Evolutionary conservation across 2,113 vertebrate species (phyloP), one percentile per base, ranked within the genome.

Genomic region (Alosa alosa): DNA sequence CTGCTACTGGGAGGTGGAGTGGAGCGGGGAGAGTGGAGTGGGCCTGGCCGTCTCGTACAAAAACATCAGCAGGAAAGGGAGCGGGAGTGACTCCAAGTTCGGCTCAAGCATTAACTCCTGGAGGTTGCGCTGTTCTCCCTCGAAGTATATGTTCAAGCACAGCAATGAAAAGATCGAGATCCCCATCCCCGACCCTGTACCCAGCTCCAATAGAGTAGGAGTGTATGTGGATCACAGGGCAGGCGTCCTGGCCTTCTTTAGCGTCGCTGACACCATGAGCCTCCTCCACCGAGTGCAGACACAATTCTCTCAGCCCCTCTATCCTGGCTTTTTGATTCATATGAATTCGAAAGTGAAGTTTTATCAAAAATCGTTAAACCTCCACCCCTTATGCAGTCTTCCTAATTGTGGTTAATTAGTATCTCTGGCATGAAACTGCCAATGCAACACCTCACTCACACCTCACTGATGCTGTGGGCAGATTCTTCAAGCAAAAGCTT

Each of bases 101-200:
- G 95, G 96, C 10, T 90, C 93, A 0, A 95, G 93, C 0, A 45
- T 88, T 4, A 39, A 84, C 25, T 97, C 96, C 0, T 97, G 96
- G 96, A 95, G 96, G 11, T 90, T 87, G 46, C 36, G 46, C 20
- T 85, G 81, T 83, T 55, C 81, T 82, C 46, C 18, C 13, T 44
- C 55, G 95, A 68, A 93, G 1, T 92, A 92, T 81, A 88, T 93
- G 88, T 96, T 94, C 86, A 94, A 94, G 92, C 95, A 97, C 87
- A 57, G 92, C 0, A 86, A 86, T n/a, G 17, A 78, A 17, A 47
- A 60, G 7, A 81, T 64, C 17, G 49, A 75, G 20, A 41, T 78
- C 13, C 72, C 72, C 31, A 91, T 96, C 84, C 31, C 82, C 15
- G 81, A 52, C 45, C 87, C 22, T 50, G 81, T 1, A 4, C 20